Conservation (phyloP, 2,888 invertebrate species). For the Callosobruchus maculatus region DNA sequence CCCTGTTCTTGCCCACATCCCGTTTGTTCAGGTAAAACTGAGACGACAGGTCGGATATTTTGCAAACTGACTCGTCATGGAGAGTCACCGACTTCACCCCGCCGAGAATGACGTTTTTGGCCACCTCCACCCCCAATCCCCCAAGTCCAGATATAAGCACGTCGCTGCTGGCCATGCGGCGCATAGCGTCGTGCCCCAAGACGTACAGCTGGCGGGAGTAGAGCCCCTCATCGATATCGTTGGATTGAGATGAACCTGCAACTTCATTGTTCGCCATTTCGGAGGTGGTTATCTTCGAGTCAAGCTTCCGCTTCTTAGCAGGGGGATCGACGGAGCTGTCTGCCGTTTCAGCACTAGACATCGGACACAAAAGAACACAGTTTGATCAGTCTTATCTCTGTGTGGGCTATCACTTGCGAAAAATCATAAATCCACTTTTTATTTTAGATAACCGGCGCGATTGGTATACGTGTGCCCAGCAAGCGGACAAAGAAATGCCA, state of each 20-base stretch:
- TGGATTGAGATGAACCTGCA: conserved; percentile 44
- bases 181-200: conserved; percentile 98
- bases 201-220: conserved; percentile 94
- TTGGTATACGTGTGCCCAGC: conserved; percentile 6
- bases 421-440: conserved; percentile 20
- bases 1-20: conserved; percentile 86
- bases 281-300: conserved; percentile 55
- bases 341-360: conserved; percentile 90
- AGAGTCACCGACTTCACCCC: conserved; percentile 97
- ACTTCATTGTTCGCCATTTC: conserved; percentile 67
- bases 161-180: conserved; percentile 92
- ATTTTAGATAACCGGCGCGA: conserved; percentile 14
- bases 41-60: conserved; percentile 75
- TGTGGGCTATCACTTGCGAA: conserved; percentile 16
- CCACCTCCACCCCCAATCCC: conserved; percentile 95
- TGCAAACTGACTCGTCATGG: conserved; percentile 76
- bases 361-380: conserved; percentile 68
- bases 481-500: conserved; percentile 20
- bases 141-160: conserved; percentile 93
- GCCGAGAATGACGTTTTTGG: conserved; percentile 96
- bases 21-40: conserved; percentile 87
- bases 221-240: conserved; percentile 84
- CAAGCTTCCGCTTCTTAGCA: conserved; percentile 86
- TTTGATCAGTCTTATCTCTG: conserved; percentile 19
- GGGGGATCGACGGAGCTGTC: conserved; percentile 90